Base-by-base conservation (phyloP, 2,113 vertebrate species). In the Zeus faber region DNA sequence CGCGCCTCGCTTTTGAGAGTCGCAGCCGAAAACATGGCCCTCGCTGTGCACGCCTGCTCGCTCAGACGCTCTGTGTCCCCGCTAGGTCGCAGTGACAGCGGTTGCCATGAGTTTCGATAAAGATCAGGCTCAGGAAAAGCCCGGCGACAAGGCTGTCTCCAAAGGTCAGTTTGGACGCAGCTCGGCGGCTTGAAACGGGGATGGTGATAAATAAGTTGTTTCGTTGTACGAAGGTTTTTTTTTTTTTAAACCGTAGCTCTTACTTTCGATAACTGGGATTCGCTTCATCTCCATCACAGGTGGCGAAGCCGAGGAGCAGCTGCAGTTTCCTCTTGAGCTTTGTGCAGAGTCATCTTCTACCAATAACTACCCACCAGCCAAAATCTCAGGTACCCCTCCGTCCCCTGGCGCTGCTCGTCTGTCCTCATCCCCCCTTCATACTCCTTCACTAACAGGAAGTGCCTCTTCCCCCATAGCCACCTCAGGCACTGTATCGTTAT, bases 41-140 rank as follows among this genome's bases (percentile, higher is more conserved):
- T n/a, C n/a, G n/a, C n/a, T n/a, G n/a, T n/a, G n/a, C n/a, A n/a
- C n/a, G n/a, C n/a, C n/a, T n/a, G n/a, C n/a, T n/a, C n/a, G n/a
- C n/a, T n/a, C n/a, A n/a, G n/a, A n/a, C n/a, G n/a, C n/a, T n/a
- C n/a, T n/a, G n/a, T n/a, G n/a, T 51, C 21, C 29, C 62, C 81
- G 77, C 1, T 77, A 99, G 97, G 94, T 99, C 18, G 89, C 95
- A 4, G 97, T 98, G 73, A 99, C 97, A 31, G 96, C 95, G 1
- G 96, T 99, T 74, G 94, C 96, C 49, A 98, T 98, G 89, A 96
- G 93, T 3, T 98, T 92, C 48, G 94, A 98, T 78, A 97, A 94
- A 87, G 91, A 94, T 52, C 93, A 95, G 77, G 74, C 83, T 17
- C 87, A 93, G 49, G 94, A 97, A 65, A 85, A 85, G 84, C 57